Conservation (phyloP, 2,797 vertebrate genomes). For the Mareca strepera region DNA sequence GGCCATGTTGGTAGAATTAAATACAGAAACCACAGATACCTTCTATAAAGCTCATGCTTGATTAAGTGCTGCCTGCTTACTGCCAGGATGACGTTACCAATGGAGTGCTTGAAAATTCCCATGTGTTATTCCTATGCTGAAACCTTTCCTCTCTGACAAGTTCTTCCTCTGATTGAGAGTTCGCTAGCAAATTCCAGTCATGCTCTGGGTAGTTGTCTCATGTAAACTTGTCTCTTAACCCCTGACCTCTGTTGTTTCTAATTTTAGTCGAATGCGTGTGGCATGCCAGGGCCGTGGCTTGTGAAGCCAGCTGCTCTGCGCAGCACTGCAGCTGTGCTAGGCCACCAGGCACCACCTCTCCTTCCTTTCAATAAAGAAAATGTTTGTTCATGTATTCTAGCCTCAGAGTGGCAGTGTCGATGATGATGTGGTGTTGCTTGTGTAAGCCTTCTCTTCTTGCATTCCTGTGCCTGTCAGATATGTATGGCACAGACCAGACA, state of each 20-base stretch:
- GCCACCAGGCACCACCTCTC: not conserved
- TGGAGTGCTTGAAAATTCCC: not conserved
- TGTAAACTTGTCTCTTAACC: conserved; percentile 10
- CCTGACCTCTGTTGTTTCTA: conserved; percentile 1
- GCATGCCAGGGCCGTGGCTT: not conserved
- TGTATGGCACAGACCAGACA: not conserved
- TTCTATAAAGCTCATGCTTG: not conserved
- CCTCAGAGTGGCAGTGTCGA: not conserved
- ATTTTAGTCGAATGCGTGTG: not conserved
- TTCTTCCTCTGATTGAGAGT: not conserved
- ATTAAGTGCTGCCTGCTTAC: not conserved
- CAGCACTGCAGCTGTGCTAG: not conserved
- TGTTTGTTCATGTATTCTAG: not conserved
- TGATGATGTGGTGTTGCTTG: not conserved
- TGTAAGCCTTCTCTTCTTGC: not conserved
- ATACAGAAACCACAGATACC: not conserved
- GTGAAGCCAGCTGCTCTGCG: not conserved
- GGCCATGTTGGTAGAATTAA: not conserved
- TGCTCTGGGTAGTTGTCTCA: not conserved
- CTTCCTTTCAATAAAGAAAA: not conserved
- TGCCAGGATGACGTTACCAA: not conserved
- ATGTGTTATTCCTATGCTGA: not conserved
- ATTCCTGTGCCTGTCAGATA: not conserved
- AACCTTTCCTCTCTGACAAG: not conserved
- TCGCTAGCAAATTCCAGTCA: conserved; percentile 5